Evolutionary conservation across 2,888 invertebrate genomes (phyloP).

Genomic region (Lomographa bimaculata): DNA sequence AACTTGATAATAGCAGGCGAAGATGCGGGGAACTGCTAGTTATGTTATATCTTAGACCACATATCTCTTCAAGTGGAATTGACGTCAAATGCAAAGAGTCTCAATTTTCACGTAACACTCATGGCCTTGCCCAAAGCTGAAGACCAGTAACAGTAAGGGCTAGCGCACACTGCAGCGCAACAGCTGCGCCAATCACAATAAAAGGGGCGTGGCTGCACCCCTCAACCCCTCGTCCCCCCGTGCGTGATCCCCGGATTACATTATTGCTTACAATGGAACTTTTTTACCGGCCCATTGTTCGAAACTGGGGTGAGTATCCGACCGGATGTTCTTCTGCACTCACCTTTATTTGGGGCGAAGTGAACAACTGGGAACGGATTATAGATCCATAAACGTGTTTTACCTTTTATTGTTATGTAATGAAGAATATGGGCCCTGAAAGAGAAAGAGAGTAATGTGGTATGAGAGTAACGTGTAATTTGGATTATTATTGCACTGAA

Average conservation of each 20-base stretch:
- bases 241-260: constrained; percentile 74
- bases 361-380: constrained; percentile 72
- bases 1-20: too few species aligned
- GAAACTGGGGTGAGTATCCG: constrained; percentile 80
- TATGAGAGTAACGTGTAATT: background rate
- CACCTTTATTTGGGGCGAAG: constrained; percentile 72
- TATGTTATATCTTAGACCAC: too few species aligned
- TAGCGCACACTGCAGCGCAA: constrained; percentile 59
- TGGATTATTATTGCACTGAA: background rate
- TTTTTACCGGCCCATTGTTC: constrained; percentile 77
- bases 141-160: constrained; percentile 41
- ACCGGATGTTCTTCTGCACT: constrained; percentile 78
- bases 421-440: constrained; percentile 11
- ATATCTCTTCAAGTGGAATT: too few species aligned
- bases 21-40: too few species aligned
- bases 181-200: constrained; percentile 84
- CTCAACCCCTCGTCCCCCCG: constrained; percentile 52
- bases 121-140: too few species aligned
- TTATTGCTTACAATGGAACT: constrained; percentile 77
- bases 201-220: constrained; percentile 68
- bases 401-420: constrained; percentile 31
- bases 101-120: too few species aligned
- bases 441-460: background rate
- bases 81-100: too few species aligned
- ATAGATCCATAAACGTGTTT: constrained; percentile 39